These are phyloP conservation scores for Eupeodes latifasciatus DNA, from an alignment of 2,888 invertebrate species.

Conservation along the genomic window DNA sequence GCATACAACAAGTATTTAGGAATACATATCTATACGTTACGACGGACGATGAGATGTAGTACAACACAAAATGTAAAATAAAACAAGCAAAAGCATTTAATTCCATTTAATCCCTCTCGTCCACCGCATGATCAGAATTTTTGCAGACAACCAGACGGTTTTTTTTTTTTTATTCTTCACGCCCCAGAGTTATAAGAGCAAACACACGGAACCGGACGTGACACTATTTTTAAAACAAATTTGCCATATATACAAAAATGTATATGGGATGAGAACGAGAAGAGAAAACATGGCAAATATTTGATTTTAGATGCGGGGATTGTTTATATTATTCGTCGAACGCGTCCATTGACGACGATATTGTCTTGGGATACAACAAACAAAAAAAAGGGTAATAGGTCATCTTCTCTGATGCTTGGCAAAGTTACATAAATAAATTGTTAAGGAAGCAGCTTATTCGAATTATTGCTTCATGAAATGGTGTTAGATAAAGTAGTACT, in stretches of 20 bases:
- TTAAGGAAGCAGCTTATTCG: background rate
- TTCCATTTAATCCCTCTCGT: constrained; percentile 38
- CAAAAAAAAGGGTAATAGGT: constrained; percentile 7
- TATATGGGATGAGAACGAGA: constrained; percentile 18
- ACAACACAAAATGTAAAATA: constrained; percentile 26
- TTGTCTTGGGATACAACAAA: background rate
- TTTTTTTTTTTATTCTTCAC: constrained; percentile 30
- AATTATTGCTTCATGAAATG: background rate
- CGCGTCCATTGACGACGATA: background rate
- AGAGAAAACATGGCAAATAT: constrained; percentile 31
- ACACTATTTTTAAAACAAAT: constrained; percentile 44
- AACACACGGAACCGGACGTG: constrained; percentile 64
- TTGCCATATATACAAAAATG: constrained; percentile 15
- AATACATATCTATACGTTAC: background rate
- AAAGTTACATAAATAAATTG: constrained; percentile 6
- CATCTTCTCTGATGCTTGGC: background rate
- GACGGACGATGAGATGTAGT: no score
- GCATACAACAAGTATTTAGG: background rate
- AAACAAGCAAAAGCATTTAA: constrained; percentile 41
- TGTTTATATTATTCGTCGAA: constrained; percentile 6
- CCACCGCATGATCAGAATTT: constrained; percentile 41
- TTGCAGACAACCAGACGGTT: constrained; percentile 56
- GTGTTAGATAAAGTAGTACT: background rate
- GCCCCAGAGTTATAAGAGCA: constrained; percentile 52
- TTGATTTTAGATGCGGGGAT: constrained; percentile 32